phyloP scores from a whole-genome alignment of 2,113 vertebrate genomes.

The Strigops habroptila region DNA sequence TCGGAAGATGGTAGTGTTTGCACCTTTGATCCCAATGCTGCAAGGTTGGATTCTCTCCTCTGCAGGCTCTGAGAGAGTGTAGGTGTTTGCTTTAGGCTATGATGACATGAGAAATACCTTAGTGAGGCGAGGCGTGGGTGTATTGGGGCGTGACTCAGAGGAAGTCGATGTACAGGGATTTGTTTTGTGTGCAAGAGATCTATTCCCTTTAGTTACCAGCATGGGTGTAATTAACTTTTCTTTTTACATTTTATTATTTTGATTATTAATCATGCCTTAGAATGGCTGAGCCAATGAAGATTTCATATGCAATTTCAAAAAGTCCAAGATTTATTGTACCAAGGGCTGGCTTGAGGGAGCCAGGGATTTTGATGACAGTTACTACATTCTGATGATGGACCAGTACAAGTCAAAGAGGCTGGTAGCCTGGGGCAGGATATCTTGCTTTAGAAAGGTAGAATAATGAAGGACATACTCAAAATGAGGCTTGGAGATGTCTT shows the following conservation, averaged over 20 bases:
- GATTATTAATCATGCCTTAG: conserved; percentile 69
- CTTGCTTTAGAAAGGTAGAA: neutral
- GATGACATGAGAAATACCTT: conserved; percentile 77
- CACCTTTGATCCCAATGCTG: conserved; percentile 23
- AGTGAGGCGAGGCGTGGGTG: conserved; percentile 74
- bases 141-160: conserved; percentile 73
- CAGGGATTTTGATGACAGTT: neutral
- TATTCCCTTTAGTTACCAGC: conserved; percentile 73
- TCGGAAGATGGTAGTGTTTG: conserved; percentile 17
- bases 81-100: conserved; percentile 73
- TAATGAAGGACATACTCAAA: neutral
- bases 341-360: neutral
- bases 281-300: conserved; percentile 58
- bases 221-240: conserved; percentile 60
- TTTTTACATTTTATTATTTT: conserved; percentile 69
- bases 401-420: neutral
- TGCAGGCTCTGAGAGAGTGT: conserved; percentile 10
- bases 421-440: neutral
- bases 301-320: conserved; percentile 49
- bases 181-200: conserved; percentile 67
- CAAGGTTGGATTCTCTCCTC: conserved; percentile 7
- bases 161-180: conserved; percentile 72
- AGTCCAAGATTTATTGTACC: conserved; percentile 8
- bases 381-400: neutral
- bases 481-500: neutral